Evolutionary conservation across 1,140 invertebrate species (phyloP), one percentile per base, ranked within the genome.

Genomic region (Myzus persicae): DNA sequence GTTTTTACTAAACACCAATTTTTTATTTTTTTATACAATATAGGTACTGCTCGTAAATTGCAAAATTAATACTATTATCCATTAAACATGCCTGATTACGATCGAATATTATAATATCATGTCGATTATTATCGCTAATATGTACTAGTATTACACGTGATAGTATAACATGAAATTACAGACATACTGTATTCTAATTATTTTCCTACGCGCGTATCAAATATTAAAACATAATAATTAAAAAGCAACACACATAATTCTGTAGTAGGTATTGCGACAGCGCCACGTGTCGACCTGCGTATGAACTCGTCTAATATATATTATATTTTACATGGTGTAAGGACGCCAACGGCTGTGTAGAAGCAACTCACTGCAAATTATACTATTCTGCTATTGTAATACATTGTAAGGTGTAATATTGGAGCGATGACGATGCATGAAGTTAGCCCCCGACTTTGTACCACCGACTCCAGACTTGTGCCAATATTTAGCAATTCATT

Each of bases 191-290:
- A 76, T 76, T 76, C 14, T 36, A 76, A 76, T 76, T 76, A 76
- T 76, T 76, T 76, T n/a, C 11, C 59, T 76, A 76, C 31, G 31
- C 11, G n/a, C 31, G 59, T 18, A 76, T 76, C 14, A 76, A 76
- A 76, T 76, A 76, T 76, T 36, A 36, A 76, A 76, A 76, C 31
- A 76, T 76, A n/a, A 76, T 76, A 76, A 76, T 76, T 76, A 76
- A 76, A 76, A 76, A 76, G 59, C 14, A n/a, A 76, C 31, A 76
- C 36, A n/a, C 11, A 76, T 76, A 18, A 76, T 76, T 76, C 31
- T 76, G 5, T 76, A 76, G 14, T 31, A 14, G 24, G 31, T 76
- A 36, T 76, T 76, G 31, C 14, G 36, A n/a, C 59, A 76, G 14
- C 14, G 14, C n/a, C 59, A 76, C 59, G 59, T 76, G 59, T n/a